Evolutionary conservation across 2,797 vertebrate species (phyloP), one percentile per base, ranked within the genome.

Genomic region (Aeoliscus strigatus): DNA sequence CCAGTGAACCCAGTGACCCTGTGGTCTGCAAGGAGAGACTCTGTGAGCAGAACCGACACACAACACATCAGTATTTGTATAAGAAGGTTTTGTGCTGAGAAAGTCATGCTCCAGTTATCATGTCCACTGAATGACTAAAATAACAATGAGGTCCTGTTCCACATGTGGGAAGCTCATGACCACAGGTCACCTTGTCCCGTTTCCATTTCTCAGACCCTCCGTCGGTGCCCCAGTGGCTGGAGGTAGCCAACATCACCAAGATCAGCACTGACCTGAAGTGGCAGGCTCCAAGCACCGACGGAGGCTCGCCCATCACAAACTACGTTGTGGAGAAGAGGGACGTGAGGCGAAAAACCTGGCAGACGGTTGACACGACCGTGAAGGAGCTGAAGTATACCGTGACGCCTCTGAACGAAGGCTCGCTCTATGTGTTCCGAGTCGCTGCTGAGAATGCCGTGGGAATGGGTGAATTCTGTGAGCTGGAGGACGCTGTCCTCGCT

Each of bases 301-400:
- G 96, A 1, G 96, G 96, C 28, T 97, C 96, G 0, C 95, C 95
- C 59, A 92, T 99, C 81, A 98, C 95, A 56, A 98, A 97, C 85
- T 99, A 98, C 7, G 93, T 97, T 28, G 94, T 99, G 72, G 96
- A 99, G 81, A 99, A 98, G 80, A 91, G 96, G 79, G 96, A 99
- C 1, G 96, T 98, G 27, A 90, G 94, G 47, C 86, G 96, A 27
- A 98, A 97, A 85, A 87, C 91, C 24, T 99, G 96, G 96, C 94
- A 97, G 63, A 69, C 90, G 0, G 91, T 99, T 1, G 96, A 99
- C 62, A 99, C 96, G 27, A 98, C 95, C 0, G 87, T 97, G 16
- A 99, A 98, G 74, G 96, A 99, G 1, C 92, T 82, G 9, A 98
- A 94, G 66, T 96, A 93, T 66, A 91, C 91, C 0, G 95, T 98